Evolutionary conservation across 1,140 invertebrate species (phyloP).

Genomic region (Temnothorax longispinosus): DNA sequence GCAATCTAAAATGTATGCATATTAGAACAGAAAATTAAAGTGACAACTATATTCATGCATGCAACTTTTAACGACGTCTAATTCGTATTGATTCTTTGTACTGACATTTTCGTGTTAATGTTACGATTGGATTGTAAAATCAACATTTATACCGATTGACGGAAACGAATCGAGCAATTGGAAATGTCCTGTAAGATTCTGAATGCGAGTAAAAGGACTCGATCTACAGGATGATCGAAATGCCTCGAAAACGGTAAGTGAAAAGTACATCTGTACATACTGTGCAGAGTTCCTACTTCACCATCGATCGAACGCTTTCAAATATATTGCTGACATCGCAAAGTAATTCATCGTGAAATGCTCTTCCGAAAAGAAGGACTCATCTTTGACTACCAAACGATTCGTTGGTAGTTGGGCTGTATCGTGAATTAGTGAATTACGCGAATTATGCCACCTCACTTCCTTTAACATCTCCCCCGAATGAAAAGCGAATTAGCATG

Average conservation of each 20-base stretch:
- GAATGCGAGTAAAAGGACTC: constrained; percentile 26
- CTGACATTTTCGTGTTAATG: background rate
- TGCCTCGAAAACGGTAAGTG: constrained; percentile 20
- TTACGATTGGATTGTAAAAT: constrained; percentile 7
- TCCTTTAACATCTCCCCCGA: background rate
- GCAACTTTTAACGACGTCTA: background rate
- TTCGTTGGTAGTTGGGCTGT: background rate
- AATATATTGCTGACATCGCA: constrained; percentile 23
- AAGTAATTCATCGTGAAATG: constrained; percentile 10
- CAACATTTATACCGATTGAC: constrained; percentile 32
- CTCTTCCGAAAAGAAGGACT: constrained; percentile 4
- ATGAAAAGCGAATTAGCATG: background rate
- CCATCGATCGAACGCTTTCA: constrained; percentile 10
- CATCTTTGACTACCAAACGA: background rate
- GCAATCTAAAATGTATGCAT: background rate
- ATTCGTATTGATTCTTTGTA: background rate
- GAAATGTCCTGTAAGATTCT: constrained; percentile 24
- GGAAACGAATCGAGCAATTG: constrained; percentile 40
- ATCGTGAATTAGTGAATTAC: background rate
- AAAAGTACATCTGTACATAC: constrained; percentile 34
- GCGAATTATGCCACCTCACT: background rate
- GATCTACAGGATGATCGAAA: constrained; percentile 41
- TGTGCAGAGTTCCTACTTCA: background rate
- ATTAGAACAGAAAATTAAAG: background rate
- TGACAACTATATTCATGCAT: background rate